Evolutionary conservation across 2,113 vertebrate genomes (phyloP).

Genomic region (Macquaria australasica): DNA sequence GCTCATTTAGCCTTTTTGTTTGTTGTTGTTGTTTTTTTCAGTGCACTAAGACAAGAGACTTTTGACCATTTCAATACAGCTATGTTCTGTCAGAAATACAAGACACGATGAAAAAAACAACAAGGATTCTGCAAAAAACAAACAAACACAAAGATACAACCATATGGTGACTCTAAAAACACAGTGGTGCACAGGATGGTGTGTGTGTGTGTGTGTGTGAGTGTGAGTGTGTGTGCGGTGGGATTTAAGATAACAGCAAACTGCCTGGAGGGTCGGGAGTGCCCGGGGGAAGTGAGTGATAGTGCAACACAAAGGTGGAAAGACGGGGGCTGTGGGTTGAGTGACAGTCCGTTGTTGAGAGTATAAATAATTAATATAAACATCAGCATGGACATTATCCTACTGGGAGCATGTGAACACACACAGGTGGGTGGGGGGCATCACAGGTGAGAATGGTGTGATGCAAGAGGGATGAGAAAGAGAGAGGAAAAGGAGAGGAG

Average conservation of each 20-base stretch:
- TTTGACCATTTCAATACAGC: conserved; percentile 28
- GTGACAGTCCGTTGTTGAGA: conserved; percentile 45
- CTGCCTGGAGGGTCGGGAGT: conserved; percentile 30
- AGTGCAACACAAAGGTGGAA: conserved; percentile 67
- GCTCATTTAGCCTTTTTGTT: conserved; percentile 79
- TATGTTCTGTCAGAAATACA: conserved; percentile 39
- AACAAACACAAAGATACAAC: conserved; percentile 37
- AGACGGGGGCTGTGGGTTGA: conserved; percentile 37
- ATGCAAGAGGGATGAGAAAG: conserved; percentile 43
- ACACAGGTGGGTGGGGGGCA: conserved; percentile 42
- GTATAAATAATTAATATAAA: conserved; percentile 14
- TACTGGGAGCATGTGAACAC: conserved; percentile 59
- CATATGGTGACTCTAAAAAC: conserved; percentile 58
- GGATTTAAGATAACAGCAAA: conserved; percentile 44
- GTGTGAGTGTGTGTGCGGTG: conserved; percentile 40
- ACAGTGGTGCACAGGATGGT: conserved; percentile 65
- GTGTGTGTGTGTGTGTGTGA: conserved; percentile 47
- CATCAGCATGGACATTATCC: conserved; percentile 42
- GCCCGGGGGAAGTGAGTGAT: conserved; percentile 46
- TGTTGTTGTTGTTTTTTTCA: conserved; percentile 71
- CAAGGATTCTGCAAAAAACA: conserved; percentile 57
- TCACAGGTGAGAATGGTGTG: conserved; percentile 59
- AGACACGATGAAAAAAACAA: conserved; percentile 64
- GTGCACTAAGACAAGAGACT: conserved; percentile 54
- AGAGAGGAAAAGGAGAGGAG: conserved; percentile 36